Percentiles rank a stretch among this genome's conserved stretches.
phyloP scores from a whole-genome alignment of 2,888 invertebrate species.

The Eugnorisma glareosa region DNA sequence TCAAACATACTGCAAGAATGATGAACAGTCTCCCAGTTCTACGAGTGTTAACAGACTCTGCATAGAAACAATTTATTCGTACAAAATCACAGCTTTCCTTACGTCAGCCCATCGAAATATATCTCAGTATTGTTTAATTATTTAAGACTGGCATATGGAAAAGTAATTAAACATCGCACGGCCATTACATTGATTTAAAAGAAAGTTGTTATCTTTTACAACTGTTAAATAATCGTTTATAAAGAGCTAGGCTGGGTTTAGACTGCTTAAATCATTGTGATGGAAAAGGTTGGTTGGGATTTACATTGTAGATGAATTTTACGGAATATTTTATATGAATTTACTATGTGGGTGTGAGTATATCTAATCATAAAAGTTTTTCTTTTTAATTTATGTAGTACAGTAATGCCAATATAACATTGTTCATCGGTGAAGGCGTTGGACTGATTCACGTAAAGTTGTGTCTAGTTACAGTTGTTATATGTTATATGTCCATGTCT shows the following conservation, averaged over 20 bases:
- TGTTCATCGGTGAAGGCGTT: not conserved
- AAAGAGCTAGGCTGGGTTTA: conserved; percentile 2
- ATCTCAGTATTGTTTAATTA: conserved; percentile 51
- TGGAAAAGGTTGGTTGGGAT: conserved; percentile 25
- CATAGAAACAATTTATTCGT: conserved; percentile 28
- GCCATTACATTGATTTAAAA: conserved; percentile 61
- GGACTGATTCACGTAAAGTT: not conserved
- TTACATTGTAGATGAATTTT: conserved; percentile 8
- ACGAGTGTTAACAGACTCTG: conserved; percentile 18
- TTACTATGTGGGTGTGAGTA: not conserved
- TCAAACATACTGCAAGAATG: not conserved
- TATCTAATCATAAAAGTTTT: not conserved
- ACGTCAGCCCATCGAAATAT: conserved; percentile 43
- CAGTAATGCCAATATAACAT: not conserved
- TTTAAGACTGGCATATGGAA: conserved; percentile 51
- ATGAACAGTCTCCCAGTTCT: not conserved
- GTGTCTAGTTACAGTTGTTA: not conserved
- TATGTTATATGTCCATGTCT: not conserved
- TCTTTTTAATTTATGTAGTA: too few species aligned
- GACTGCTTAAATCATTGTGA: conserved; percentile 24
- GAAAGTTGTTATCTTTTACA: conserved; percentile 39
- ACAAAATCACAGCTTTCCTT: conserved; percentile 7
- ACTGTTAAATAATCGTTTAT: conserved; percentile 11
- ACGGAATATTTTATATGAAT: not conserved
- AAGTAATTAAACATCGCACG: conserved; percentile 49